phyloP scores from a whole-genome alignment of 2,113 vertebrate genomes.

The Channa argus region DNA sequence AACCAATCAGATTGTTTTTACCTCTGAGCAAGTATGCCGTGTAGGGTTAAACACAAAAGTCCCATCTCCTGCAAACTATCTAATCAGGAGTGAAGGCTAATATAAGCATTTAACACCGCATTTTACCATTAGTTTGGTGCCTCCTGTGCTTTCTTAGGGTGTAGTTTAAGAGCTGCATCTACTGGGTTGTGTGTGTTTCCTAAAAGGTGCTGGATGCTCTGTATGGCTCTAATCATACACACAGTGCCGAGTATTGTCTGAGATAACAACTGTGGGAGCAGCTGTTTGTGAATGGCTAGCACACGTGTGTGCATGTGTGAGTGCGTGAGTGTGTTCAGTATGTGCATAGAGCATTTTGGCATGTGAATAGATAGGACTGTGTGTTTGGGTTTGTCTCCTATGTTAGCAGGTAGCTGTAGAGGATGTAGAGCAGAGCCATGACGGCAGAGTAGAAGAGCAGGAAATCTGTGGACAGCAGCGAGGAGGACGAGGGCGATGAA shows the following conservation, averaged over 20 bases:
- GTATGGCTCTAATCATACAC: not conserved
- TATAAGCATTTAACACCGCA: constrained; percentile 36
- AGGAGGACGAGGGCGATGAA: constrained; percentile 61
- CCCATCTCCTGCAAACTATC: not conserved
- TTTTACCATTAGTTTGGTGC: constrained; percentile 7
- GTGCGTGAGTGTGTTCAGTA: not conserved
- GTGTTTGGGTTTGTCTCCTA: constrained; percentile 47
- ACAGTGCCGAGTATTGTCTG: constrained; percentile 4
- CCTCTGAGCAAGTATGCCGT: constrained; percentile 11
- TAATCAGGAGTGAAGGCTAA: constrained; percentile 28
- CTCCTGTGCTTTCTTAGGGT: not conserved
- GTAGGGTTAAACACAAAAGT: not conserved
- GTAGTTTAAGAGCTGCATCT: constrained; percentile 3
- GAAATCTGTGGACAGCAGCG: constrained; percentile 86
- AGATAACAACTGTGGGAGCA: constrained; percentile 5
- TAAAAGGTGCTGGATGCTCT: constrained; percentile 23
- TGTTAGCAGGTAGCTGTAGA: constrained; percentile 78
- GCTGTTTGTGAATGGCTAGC: not conserved
- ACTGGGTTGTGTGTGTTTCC: not conserved
- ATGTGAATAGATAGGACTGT: not conserved
- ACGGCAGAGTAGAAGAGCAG: constrained; percentile 87
- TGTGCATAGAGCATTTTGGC: not conserved
- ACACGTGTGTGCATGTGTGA: not conserved
- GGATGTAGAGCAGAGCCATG: constrained; percentile 87
- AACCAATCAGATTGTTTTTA: constrained; percentile 11